A percentile compares a stretch with the other conserved stretches of the same genome.
These are phyloP conservation scores for Neosalanx taihuensis DNA, from an alignment of 2,797 vertebrate genomes.

Conservation along the genomic window DNA sequence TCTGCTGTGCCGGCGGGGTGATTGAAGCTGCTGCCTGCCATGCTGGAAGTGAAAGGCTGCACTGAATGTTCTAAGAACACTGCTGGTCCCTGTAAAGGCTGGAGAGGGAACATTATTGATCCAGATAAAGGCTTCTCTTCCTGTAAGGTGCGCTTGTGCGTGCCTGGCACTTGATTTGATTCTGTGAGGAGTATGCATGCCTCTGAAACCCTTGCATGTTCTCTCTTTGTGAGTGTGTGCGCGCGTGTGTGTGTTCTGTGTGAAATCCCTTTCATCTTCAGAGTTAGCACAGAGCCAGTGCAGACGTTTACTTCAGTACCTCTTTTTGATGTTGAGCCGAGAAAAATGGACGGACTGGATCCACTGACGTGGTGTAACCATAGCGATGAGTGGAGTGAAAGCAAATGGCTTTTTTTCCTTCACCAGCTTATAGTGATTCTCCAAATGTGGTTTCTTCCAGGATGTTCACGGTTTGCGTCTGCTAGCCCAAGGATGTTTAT, in stretches of 20 bases:
- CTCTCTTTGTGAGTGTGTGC: not conserved
- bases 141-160: constrained; percentile 15
- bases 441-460: constrained; percentile 21
- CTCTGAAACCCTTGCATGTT: not conserved
- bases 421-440: constrained; percentile 7
- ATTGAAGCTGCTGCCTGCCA: constrained; percentile 34
- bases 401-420: constrained; percentile 21
- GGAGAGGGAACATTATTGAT: constrained; percentile 47
- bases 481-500: not conserved
- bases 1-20: constrained; percentile 9
- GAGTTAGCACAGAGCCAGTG: constrained; percentile 21
- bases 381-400: constrained; percentile 19
- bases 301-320: constrained; percentile 10
- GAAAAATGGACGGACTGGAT: constrained; percentile 27
- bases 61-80: constrained; percentile 39
- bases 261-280: constrained; percentile 40
- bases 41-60: constrained; percentile 26
- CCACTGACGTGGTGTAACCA: constrained; percentile 16
- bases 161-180: not conserved
- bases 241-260: constrained; percentile 1
- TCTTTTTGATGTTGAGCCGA: constrained; percentile 41
- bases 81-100: constrained; percentile 31
- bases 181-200: not conserved
- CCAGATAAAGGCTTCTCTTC: constrained; percentile 32
- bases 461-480: constrained; percentile 10